Conservation (phyloP, 2,113 vertebrate genomes). For the Ciconia boyciana region DNA sequence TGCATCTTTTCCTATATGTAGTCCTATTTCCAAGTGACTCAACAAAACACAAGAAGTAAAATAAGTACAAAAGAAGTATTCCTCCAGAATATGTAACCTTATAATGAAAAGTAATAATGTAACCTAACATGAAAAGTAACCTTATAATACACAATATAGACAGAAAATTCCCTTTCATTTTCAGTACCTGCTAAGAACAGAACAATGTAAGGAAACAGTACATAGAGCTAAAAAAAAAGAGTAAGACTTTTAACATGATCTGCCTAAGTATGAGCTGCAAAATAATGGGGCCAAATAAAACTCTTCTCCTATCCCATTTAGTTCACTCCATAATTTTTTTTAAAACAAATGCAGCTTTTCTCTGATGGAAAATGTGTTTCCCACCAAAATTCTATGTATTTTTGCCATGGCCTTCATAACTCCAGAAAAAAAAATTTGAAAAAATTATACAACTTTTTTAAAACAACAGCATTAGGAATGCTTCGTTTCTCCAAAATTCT, state of each 20-base stretch:
- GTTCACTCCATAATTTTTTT: neutral
- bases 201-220: neutral
- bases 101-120: too few species aligned
- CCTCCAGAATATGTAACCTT: neutral
- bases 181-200: neutral
- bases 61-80: neutral
- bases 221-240: neutral
- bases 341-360: neutral
- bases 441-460: neutral
- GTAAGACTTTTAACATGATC: neutral
- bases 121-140: accelerated
- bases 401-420: neutral
- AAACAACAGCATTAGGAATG: neutral
- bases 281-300: neutral
- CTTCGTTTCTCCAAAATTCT: neutral
- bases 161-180: neutral
- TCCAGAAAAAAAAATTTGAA: neutral
- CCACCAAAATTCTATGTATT: neutral
- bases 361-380: neutral
- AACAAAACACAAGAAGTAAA: neutral
- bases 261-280: neutral
- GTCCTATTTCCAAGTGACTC: neutral
- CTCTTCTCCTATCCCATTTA: neutral
- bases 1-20: neutral
- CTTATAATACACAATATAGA: neutral